Base-by-base conservation (phyloP, 1,140 invertebrate species). In the Drosophila pruinosa region DNA sequence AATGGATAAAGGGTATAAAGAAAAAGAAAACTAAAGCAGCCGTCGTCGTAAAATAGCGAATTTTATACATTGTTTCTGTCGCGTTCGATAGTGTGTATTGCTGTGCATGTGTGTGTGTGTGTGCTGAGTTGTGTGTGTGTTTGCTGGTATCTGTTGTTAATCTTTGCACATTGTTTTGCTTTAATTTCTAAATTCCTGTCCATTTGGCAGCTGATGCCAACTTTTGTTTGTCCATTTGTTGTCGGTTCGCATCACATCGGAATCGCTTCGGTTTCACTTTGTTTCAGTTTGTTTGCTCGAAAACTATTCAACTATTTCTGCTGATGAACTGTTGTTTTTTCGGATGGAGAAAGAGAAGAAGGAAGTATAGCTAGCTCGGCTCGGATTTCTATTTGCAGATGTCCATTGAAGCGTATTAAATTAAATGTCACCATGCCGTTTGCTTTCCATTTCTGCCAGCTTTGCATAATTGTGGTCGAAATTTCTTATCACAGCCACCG, bases 111-210 rank as follows among this genome's bases (percentile, higher is more conserved):
- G 43, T 52, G 14, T 54, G 21, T 59, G 38, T 54, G 47, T 56
- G 38, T 28, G 12, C n/a, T 15, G 41, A 21, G 50, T 22, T 53
- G 68, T 61, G 41, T 41, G 43, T 72, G 22, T 50, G 67, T 63
- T 45, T 54, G 21, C 26, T 59, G 43, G 57, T 85, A 78, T 72
- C 75, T 65, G 78, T 71, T 88, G 78, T 86, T 86, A 88, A 88
- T 89, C 82, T 85, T 85, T 75, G 71, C 38, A 48, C 82, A 89
- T 86, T 86, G 82, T 86, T 86, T 86, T 88, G 78, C 78, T 88
- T 86, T 86, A 86, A 86, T 86, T 86, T 86, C 85, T 81, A 88
- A 88, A 86, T 88, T 86, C 82, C 82, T 88, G 82, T 86, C 78
- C 82, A 88, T 86, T 86, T 86, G 78, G 70, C 74, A 78, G 65